These are phyloP conservation scores for Gymnoscopelus microlampas DNA, from an alignment of 2,797 vertebrate species.

Conservation along the genomic window DNA sequence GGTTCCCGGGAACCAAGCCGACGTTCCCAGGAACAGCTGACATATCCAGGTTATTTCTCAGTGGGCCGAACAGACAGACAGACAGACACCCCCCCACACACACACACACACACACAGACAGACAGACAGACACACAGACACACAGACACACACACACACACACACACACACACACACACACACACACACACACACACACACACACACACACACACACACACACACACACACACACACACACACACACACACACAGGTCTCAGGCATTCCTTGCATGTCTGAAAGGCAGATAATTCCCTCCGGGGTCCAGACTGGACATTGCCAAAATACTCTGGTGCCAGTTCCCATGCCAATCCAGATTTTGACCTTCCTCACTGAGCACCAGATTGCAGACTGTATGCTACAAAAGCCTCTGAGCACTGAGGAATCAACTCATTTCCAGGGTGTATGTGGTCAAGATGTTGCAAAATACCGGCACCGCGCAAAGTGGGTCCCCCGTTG, in stretches of 20 bases:
- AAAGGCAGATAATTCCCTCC: conserved; percentile 69
- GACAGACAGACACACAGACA: too few relatives aligned
- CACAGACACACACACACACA: too few relatives aligned
- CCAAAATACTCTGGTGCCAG: conserved; percentile 60
- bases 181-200: conserved; percentile 11
- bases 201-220: too few relatives aligned
- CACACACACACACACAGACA: neutral
- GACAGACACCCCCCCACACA: too few relatives aligned
- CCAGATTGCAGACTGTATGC: conserved; percentile 33
- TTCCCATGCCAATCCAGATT: conserved; percentile 75
- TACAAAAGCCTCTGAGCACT: conserved; percentile 46
- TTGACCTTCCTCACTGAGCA: conserved; percentile 47
- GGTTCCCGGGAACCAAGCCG: conserved; percentile 19
- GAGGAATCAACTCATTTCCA: conserved; percentile 44
- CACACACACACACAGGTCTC: conserved; percentile 41
- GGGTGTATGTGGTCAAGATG: conserved; percentile 38
- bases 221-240: neutral
- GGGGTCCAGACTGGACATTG: conserved; percentile 57
- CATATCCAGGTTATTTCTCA: conserved; percentile 50
- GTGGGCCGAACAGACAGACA: conserved; percentile 49
- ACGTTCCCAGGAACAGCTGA: conserved; percentile 32
- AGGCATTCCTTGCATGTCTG: conserved; percentile 71
- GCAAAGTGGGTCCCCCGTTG: conserved; percentile 38
- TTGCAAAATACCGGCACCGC: conserved; percentile 50
- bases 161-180: too few relatives aligned